Base-by-base conservation (phyloP, 2,113 vertebrate genomes). In the Meles meles region DNA sequence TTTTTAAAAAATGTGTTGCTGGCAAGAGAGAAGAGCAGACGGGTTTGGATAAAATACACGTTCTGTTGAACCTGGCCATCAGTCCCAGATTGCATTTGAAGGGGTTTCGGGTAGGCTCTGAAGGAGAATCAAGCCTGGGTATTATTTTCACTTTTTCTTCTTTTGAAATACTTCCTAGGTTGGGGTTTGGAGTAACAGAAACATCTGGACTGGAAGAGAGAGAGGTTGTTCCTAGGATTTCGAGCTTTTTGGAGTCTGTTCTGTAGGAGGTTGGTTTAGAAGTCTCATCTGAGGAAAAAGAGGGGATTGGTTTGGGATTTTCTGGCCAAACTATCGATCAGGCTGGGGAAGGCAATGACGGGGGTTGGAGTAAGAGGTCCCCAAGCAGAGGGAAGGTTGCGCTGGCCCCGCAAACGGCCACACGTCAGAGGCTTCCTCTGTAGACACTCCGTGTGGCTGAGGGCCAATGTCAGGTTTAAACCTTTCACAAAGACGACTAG, bases 1-100 rank as follows among this genome's bases (percentile, higher is more conserved):
- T 97, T 97, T 98, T 97, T 1, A 6, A 88, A 97, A 97, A 74
- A 63, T 94, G 96, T 96, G 96, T 97, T 93, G 93, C 94, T 95
- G 96, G 96, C 37, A 61, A 97, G 88, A 96, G 97, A 97, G 95
- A 93, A 95, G 92, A 96, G n/a, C 84, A 95, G 88, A n/a, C 8
- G 6, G 93, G 18, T 96, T 97, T 95, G 42, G 97, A 83, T 93
- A 93, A 94, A 97, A 81, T 93, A 96, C 92, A 63, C 42, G n/a
- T 71, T 87, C 89, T 96, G 92, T 97, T 92, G 96, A 85, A 96
- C 96, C 96, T 98, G 93, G 94, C 96, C 89, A 95, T 89, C 79
- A 52, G 69, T 93, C 95, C 80, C 96, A 97, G 97, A 84, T 57
- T 93, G 59, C 69, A 74, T 76, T 96, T 84, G 85, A 97, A 94